Evolutionary conservation across 2,113 vertebrate species (phyloP), one percentile per base, ranked within the genome.

Genomic region (Melanerpes formicivorus): DNA sequence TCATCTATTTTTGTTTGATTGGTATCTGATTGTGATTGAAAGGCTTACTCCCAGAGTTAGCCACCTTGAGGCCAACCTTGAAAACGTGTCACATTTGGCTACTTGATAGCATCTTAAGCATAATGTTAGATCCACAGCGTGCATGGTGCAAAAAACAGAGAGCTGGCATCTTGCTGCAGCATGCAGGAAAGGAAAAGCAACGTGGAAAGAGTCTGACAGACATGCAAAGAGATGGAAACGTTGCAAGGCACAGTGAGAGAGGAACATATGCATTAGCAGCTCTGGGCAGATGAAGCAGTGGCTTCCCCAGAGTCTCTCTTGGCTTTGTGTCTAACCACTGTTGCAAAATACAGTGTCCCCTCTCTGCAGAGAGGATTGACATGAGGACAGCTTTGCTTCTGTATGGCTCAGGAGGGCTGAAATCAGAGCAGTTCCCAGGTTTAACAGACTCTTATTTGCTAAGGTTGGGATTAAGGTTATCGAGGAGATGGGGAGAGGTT

Each of bases 21-120:
- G 14, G 84, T 93, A 82, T 96, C 86, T 96, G 94, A 77, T 90
- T 88, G 90, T 92, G 91, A 96, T 87, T 87, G 95, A 96, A 95
- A 84, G 74, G 79, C 90, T 94, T 48, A 25, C 64, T 95, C 93
- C 83, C 66, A 3, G 66, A 62, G 62, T 86, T 59, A 92, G 65
- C 85, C 93, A 95, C 92, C 92, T 96, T 96, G 86, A 95, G 91
- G 77, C 81, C 94, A 96, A 90, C 93, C 93, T 96, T 96, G 94
- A 93, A 91, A 95, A 66, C 0, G 1, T 87, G 88, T 93, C 91
- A 72, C 80, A 2, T 94, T 88, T 85, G 94, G 86, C 74, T 88
- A 26, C 90, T 75, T 2, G 72, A 85, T 90, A 91, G 74, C 65
- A 87, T 90, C 85, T 93, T 92, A 54, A 90, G 60, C 66, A 56